Conservation (phyloP, 2,888 invertebrate species). For the Agriopis aurantiaria region DNA sequence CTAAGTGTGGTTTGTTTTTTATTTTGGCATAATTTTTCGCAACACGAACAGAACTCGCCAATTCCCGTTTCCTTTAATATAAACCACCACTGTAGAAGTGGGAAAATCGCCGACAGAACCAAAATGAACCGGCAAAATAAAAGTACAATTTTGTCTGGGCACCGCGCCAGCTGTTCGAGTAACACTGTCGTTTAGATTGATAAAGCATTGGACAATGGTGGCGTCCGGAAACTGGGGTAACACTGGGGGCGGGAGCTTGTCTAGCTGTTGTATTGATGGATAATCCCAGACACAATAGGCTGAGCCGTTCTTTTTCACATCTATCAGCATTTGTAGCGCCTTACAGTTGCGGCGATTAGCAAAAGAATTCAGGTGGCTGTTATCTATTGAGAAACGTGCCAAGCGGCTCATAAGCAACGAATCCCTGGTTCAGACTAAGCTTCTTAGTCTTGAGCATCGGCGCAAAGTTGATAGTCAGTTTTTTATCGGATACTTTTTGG, state of each 20-base stretch:
- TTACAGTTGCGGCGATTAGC: too few species aligned
- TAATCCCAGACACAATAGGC: neutral
- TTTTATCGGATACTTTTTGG: too few species aligned
- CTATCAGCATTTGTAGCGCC: too few species aligned
- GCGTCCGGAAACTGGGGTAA: slow-evolving; percentile 34
- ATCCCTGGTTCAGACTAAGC: too few species aligned
- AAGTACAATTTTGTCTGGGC: slow-evolving; percentile 51
- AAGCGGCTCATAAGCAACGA: too few species aligned
- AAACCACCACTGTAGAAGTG: slow-evolving; percentile 39
- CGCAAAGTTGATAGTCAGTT: too few species aligned
- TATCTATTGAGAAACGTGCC: too few species aligned
- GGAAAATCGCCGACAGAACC: slow-evolving; percentile 32
- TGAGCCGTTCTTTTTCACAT: neutral
- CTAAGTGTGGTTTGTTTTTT: too few species aligned
- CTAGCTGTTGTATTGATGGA: slow-evolving; percentile 23
- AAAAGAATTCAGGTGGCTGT: too few species aligned
- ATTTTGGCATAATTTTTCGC: too few species aligned
- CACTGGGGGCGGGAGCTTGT: slow-evolving; percentile 35
- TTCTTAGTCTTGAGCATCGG: too few species aligned
- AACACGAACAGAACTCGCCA: too few species aligned
- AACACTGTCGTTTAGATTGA: slow-evolving; percentile 59
- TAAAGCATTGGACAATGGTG: slow-evolving; percentile 55
- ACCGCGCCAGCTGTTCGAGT: slow-evolving; percentile 52
- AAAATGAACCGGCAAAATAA: slow-evolving; percentile 48
- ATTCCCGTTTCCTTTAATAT: neutral